Evolutionary conservation across 2,797 vertebrate species (phyloP).

Genomic region (Myotis daubentonii): DNA sequence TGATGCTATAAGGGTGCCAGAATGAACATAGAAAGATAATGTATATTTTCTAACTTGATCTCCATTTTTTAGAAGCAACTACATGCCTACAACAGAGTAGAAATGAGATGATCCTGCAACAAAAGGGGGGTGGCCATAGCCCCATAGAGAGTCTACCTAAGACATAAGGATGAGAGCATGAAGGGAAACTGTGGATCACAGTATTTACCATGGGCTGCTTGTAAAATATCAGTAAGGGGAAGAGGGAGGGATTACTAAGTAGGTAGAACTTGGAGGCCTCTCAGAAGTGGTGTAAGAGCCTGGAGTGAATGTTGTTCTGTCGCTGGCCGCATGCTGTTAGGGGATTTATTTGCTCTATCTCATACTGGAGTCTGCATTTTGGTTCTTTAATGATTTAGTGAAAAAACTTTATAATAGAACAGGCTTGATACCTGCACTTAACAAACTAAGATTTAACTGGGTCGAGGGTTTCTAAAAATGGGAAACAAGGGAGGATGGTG

Average conservation of each 20-base stretch:
- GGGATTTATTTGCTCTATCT: neutral
- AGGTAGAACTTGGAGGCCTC: neutral
- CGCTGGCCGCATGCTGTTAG: neutral
- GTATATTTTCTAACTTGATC: neutral
- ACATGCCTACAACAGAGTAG: neutral
- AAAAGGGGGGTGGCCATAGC: neutral
- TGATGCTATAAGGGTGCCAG: neutral
- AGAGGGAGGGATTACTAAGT: neutral
- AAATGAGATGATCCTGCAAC: neutral
- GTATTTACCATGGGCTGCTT: neutral
- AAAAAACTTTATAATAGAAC: neutral
- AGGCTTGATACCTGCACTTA: constrained; percentile 26
- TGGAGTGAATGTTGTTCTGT: neutral
- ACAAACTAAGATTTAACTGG: constrained; percentile 57
- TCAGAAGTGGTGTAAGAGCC: neutral
- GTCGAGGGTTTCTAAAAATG: constrained; percentile 51
- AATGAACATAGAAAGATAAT: neutral
- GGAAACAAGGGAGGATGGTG: neutral
- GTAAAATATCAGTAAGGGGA: neutral
- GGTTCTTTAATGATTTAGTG: neutral
- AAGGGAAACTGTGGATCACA: fast-evolving
- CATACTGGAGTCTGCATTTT: neutral
- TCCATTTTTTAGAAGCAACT: neutral
- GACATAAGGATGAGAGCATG: neutral
- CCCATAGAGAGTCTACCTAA: neutral